Evolutionary conservation across 2,888 invertebrate genomes (phyloP), one percentile per base, ranked within the genome.

Genomic region (Glaucopsyche alexis): DNA sequence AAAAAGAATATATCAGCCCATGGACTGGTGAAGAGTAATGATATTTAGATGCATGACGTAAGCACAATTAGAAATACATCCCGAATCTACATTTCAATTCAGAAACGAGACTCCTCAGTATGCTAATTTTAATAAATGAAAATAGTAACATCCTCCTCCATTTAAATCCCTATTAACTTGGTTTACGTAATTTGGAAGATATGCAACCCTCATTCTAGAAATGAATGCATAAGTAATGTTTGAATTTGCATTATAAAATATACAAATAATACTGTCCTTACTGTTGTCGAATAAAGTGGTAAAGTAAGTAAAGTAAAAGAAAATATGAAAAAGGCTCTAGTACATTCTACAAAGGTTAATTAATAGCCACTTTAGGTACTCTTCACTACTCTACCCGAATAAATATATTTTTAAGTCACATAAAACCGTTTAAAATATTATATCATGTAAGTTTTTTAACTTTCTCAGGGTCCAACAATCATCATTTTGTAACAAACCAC

Each of bases 161-260:
- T 66, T 66, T 66, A 66, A 66, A 66, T 66, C 47, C 67, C 67
- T 67, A 67, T 67, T 67, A 67, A 45, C 67, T 67, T 45, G 19
- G 47, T 40, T 72, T 72, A 52, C 72, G 45, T 66, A 66, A 50
- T 72, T 66, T 65, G 65, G 64, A 66, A 72, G 66, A 72, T 66
- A 72, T 66, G 66, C 50, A 72, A 52, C 72, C 72, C 40, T 67
- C 71, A 64, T 71, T 71, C 52, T 52, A 72, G 50, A 66, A 66
- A 72, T 72, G 66, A 72, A 72, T 72, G 66, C 72, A 72, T 72
- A 72, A 67, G n/a, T 66, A 67, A 66, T 42, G 72, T 40, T 60
- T 29, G n/a, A 65, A 72, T 72, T 72, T 72, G 67, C 72, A 72
- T 72, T 66, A 52, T 67, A 66, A 66, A 72, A 72, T 72, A 66